Evolutionary conservation across 37 sponge, comb jelly and placozoan genomes (phyloP).

Genomic region (Eunapius fragilis): DNA sequence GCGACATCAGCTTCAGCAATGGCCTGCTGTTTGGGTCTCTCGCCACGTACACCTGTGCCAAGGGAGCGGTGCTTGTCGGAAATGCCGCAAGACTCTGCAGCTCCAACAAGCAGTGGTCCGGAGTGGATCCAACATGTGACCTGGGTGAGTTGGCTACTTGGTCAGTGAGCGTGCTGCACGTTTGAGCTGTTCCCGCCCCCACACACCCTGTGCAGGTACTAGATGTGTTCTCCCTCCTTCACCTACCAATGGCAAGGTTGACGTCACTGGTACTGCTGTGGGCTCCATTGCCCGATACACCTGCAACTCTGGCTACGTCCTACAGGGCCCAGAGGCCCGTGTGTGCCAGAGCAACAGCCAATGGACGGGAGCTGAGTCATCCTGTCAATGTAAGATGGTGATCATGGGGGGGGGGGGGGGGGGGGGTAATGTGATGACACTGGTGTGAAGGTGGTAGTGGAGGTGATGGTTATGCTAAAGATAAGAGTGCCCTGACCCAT

Average conservation of each 20-base stretch:
- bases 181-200: no score
- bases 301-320: constrained; percentile 41
- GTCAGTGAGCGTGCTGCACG: no score
- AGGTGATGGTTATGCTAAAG: background rate
- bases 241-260: constrained; percentile 49
- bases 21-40: background rate
- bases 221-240: background rate
- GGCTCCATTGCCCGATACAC: constrained; percentile 31
- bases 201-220: no score
- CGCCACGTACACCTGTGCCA: constrained; percentile 12
- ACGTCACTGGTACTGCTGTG: constrained; percentile 1
- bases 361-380: constrained; percentile 60
- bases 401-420: background rate
- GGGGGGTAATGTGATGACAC: background rate
- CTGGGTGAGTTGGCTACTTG: background rate
- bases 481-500: no score
- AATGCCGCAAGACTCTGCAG: constrained; percentile 5
- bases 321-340: constrained; percentile 23
- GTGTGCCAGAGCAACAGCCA: constrained; percentile 34
- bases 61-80: background rate
- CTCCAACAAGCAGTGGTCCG: constrained; percentile 13
- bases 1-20: constrained; percentile 7
- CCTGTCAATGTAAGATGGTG: constrained; percentile 33
- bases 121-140: constrained; percentile 19
- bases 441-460: background rate